Percentiles rank a stretch among this genome's conserved stretches.
Evolutionary conservation across 2,113 vertebrate genomes (phyloP).

Genomic region (Melanerpes formicivorus): DNA sequence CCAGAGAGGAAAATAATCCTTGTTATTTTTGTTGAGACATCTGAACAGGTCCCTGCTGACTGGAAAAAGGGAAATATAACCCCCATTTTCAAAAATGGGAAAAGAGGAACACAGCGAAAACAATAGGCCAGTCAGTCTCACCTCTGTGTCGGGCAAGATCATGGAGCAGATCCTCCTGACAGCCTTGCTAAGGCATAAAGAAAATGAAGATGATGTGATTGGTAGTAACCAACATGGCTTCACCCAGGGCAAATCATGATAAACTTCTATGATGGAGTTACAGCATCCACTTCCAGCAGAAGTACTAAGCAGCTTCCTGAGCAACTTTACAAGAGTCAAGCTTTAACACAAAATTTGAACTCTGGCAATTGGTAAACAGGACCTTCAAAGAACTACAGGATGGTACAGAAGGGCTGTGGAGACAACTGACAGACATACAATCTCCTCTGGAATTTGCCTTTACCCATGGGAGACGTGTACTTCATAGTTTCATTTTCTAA

Average conservation of each 20-base stretch:
- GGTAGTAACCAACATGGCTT: too few species aligned
- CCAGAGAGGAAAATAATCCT: background rate
- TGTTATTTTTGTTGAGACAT: constrained; percentile 6
- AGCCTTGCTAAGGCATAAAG: too few species aligned
- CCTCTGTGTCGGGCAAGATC: too few species aligned
- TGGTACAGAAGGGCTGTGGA: background rate
- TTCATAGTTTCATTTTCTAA: background rate
- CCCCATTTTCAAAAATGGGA: too few species aligned
- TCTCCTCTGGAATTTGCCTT: constrained; percentile 1
- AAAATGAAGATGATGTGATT: too few species aligned
- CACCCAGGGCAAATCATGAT: too few species aligned
- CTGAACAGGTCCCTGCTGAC: background rate
- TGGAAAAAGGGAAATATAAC: too few species aligned
- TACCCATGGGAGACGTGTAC: background rate
- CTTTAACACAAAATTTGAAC: background rate
- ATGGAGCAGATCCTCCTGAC: too few species aligned
- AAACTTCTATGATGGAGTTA: too few species aligned
- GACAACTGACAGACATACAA: background rate
- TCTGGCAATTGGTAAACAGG: background rate
- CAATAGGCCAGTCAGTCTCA: too few species aligned
- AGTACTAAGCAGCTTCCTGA: background rate
- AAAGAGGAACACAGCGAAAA: too few species aligned
- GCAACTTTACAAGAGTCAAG: background rate
- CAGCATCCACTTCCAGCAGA: background rate
- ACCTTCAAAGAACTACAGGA: background rate